A percentile compares a stretch with the other conserved stretches of the same genome.
Conservation (phyloP, 2,888 invertebrate species). For the Heliconius aoede region DNA sequence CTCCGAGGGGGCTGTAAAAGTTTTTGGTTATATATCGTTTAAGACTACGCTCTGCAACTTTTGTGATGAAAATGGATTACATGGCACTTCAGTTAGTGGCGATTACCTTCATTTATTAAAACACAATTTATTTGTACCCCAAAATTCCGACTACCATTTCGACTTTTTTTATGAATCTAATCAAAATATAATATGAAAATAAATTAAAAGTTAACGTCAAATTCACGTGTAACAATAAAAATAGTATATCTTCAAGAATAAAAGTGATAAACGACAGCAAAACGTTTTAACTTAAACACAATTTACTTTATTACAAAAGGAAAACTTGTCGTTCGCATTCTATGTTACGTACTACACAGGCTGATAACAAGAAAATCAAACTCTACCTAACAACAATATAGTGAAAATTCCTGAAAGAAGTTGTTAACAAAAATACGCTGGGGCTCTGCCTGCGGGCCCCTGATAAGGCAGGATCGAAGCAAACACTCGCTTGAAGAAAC, state of each 20-base stretch:
- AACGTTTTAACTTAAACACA: slow-evolving; percentile 34
- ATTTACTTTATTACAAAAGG: slow-evolving; percentile 41
- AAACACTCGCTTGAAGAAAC: slow-evolving; percentile 61
- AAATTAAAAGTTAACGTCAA: not conserved
- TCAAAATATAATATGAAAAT: not conserved
- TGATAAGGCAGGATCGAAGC: slow-evolving; percentile 73
- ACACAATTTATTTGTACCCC: slow-evolving; percentile 15
- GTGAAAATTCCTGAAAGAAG: slow-evolving; percentile 77
- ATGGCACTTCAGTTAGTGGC: slow-evolving; percentile 49
- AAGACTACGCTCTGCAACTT: slow-evolving; percentile 51
- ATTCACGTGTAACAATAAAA: not conserved
- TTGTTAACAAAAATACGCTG: slow-evolving; percentile 81
- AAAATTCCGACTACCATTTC: not conserved
- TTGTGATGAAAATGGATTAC: slow-evolving; percentile 52
- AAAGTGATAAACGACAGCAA: slow-evolving; percentile 18
- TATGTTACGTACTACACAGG: slow-evolving; percentile 45
- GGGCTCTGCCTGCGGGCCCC: slow-evolving; percentile 70
- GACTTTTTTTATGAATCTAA: not conserved
- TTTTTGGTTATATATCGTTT: slow-evolving; percentile 62
- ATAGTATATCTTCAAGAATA: not conserved
- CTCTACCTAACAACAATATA: slow-evolving; percentile 63
- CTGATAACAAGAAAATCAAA: slow-evolving; percentile 63
- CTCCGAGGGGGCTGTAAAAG: slow-evolving; percentile 55
- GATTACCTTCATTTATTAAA: slow-evolving; percentile 36
- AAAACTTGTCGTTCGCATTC: slow-evolving; percentile 45